These are phyloP conservation scores for Aurelia sp. DNA, from an alignment of 30 jellyfish, hydroid and myxozoan species.

Conservation along the genomic window DNA sequence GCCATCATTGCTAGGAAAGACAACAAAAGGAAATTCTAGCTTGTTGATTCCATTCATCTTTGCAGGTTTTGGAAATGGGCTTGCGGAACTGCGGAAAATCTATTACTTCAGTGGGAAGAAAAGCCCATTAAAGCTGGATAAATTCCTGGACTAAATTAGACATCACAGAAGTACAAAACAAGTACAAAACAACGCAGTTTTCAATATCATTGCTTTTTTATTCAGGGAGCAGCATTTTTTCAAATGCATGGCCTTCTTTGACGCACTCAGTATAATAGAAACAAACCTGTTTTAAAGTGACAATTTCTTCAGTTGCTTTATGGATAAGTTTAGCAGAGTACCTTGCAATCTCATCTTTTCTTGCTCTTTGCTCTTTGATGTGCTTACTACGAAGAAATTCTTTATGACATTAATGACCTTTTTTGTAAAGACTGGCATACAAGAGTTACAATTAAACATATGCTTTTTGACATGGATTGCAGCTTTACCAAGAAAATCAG, in stretches of 20 bases:
- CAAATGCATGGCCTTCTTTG: too few relatives aligned
- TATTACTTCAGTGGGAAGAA: too few relatives aligned
- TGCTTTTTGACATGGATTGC: too few relatives aligned
- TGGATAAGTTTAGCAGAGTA: slow-evolving; percentile 71
- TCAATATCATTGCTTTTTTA: too few relatives aligned
- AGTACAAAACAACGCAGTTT: neutral
- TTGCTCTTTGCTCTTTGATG: slow-evolving; percentile 77
- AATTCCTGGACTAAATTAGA: neutral
- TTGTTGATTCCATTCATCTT: too few relatives aligned
- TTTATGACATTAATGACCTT: neutral
- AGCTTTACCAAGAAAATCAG: too few relatives aligned
- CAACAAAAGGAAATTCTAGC: too few relatives aligned
- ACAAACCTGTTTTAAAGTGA: slow-evolving; percentile 62
- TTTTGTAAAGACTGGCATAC: neutral
- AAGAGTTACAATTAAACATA: neutral
- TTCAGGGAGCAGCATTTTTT: too few relatives aligned
- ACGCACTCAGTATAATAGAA: too few relatives aligned
- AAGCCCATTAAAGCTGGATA: neutral
- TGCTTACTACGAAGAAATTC: slow-evolving; percentile 46
- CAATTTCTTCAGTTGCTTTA: slow-evolving; percentile 67
- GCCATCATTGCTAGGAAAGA: too few relatives aligned
- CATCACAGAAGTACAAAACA: neutral
- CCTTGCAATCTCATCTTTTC: slow-evolving; percentile 80
- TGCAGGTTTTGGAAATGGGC: too few relatives aligned
- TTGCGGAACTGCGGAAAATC: too few relatives aligned